Base-by-base conservation (phyloP, 1,140 invertebrate species). In the Heliconius congener region DNA sequence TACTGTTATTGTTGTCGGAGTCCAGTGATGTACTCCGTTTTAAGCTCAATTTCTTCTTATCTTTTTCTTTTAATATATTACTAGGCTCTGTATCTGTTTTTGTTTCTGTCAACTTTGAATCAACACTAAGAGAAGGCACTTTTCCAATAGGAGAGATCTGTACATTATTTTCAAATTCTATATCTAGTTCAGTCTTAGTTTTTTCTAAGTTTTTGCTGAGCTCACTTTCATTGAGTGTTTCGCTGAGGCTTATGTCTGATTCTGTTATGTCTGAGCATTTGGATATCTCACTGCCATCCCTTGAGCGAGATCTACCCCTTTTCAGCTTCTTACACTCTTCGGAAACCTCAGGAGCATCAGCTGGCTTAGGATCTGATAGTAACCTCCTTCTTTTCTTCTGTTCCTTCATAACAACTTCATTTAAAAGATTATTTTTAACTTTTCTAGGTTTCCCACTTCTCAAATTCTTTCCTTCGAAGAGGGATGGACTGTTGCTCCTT, bases 361-460 rank as follows among this genome's bases (percentile, higher is more conserved):
- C 86, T 73, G 88, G 82, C 73, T 92, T 92, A 77, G 95, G 89
- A 77, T 95, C 95, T 72, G 94, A 94, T 13, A 93, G 86, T 42
- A 95, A 85, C 84, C 94, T 90, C 66, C 93, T 85, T 79, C 92
- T 86, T 83, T 95, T 95, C 80, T 94, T 95, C 76, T 91, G 91
- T 83, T 94, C 94, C 76, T 93, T 93, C 82, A 94, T 92, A 1
- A 95, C 92, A 83, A 93, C 90, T 83, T 95, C 94, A 87, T 90
- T 93, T 70, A 96, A 89, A 27, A 96, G 84, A 80, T 95, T 95
- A 71, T 91, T 95, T 75, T 95, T 94, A 8, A 95, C 87, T 78
- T 96, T 95, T 30, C 95, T 89, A 81, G 96, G 95, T 85, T 96
- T 97, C 0, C 96, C 96, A 86, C 96, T 97, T 73, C 96, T 92